phyloP scores from a whole-genome alignment of 2,113 vertebrate genomes.

The Azemiops feae region DNA sequence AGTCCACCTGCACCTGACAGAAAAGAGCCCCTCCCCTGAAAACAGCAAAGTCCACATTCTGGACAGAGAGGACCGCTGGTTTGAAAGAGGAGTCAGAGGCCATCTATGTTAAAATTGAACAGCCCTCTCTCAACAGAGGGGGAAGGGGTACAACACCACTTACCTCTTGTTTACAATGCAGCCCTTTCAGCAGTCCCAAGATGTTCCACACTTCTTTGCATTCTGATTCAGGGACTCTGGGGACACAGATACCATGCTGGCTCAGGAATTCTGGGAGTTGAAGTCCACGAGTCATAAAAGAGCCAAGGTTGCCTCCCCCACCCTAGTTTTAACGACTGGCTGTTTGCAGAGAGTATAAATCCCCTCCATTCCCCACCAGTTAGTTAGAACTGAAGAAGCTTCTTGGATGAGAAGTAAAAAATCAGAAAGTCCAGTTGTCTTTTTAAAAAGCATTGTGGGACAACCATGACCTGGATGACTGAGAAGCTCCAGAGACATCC shows the following conservation, averaged over 20 bases:
- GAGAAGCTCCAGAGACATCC: slow-evolving; percentile 12
- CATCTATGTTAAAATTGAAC: not conserved
- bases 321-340: not conserved
- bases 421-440: not conserved
- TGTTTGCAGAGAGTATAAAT: not conserved
- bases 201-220: not conserved
- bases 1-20: not conserved
- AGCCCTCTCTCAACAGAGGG: not conserved
- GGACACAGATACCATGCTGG: not conserved
- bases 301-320: no score
- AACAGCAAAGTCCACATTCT: not conserved
- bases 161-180: not conserved
- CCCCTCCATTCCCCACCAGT: not conserved
- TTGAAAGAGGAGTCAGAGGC: not conserved
- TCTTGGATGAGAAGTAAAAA: not conserved
- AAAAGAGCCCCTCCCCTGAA: not conserved
- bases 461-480: not conserved
- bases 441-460: not conserved
- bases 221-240: not conserved
- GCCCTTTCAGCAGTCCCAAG: not conserved
- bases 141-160: not conserved
- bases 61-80: not conserved
- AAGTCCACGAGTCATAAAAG: no score
- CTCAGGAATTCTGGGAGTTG: no score
- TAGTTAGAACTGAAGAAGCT: not conserved